Percentiles rank a stretch among this genome's conserved stretches.
Evolutionary conservation across 2,113 vertebrate genomes (phyloP).

Genomic region (Antigone vipio): DNA sequence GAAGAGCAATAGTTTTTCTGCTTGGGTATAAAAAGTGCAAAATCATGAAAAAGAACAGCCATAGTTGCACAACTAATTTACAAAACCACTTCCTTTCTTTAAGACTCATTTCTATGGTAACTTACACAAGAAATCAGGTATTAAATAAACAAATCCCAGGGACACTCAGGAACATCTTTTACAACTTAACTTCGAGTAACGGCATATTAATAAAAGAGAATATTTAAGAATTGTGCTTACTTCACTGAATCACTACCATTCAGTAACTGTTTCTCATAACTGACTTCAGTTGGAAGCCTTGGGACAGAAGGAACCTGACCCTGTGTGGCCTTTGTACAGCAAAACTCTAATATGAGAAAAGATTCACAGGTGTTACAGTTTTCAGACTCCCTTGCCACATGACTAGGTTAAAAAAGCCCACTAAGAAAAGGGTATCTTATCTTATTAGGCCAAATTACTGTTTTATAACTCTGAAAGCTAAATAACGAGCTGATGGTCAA

Average conservation of each 20-base stretch:
- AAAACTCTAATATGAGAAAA: not conserved
- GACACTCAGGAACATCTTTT: not conserved
- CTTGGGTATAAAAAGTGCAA: not conserved
- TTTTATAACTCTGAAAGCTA: not conserved
- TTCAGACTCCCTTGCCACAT: not conserved
- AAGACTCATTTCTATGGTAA: not conserved
- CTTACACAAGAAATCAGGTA: not conserved
- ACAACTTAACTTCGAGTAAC: not conserved
- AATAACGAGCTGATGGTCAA: not conserved
- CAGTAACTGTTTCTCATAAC: not conserved
- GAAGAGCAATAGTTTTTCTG: not conserved
- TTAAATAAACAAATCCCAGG: conserved; percentile 1
- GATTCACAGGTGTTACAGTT: not conserved
- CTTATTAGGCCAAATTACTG: not conserved
- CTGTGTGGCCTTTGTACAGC: not conserved
- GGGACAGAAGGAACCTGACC: not conserved
- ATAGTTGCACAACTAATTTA: not conserved
- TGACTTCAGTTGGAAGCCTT: not conserved
- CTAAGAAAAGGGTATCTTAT: not conserved
- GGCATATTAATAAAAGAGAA: not conserved
- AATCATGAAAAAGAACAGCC: not conserved
- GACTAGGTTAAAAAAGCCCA: not conserved
- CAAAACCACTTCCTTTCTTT: conserved; percentile 35
- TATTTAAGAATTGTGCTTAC: not conserved
- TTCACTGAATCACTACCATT: not conserved